A percentile compares a stretch with the other conserved stretches of the same genome.
Evolutionary conservation across 2,113 vertebrate genomes (phyloP).

Genomic region (Sander vitreus): DNA sequence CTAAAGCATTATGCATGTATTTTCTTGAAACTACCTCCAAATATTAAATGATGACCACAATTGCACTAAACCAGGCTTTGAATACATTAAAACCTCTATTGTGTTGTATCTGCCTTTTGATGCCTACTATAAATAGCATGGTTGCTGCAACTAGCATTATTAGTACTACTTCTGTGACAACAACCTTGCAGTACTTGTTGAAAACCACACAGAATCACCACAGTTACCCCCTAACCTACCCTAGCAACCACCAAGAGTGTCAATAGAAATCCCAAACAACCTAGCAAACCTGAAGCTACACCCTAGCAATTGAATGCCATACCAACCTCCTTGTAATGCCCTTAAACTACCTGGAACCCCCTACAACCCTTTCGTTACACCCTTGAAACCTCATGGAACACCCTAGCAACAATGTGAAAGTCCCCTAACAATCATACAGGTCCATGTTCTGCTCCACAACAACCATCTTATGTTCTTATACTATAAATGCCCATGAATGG

Average conservation of each 20-base stretch:
- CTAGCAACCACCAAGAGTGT: neutral
- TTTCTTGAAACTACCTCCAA: neutral
- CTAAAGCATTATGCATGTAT: neutral
- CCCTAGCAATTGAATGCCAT: neutral
- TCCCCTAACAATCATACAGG: neutral
- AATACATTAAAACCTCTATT: neutral
- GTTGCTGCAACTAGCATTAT: neutral
- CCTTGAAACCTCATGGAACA: neutral
- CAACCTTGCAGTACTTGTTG: neutral
- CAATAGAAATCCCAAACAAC: no score
- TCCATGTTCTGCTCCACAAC: neutral
- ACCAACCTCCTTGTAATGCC: neutral
- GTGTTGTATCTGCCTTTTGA: neutral
- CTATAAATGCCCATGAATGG: neutral
- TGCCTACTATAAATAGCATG: neutral
- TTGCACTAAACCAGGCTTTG: neutral
- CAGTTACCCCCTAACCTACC: neutral
- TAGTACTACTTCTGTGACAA: neutral
- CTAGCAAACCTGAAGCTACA: neutral
- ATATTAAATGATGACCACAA: neutral
- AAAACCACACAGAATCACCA: neutral
- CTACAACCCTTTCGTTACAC: neutral
- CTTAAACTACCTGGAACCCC: neutral
- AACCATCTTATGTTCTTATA: neutral
- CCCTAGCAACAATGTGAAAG: neutral